phyloP scores from a whole-genome alignment of 2,797 vertebrate genomes.

The Prunella strophiata region DNA sequence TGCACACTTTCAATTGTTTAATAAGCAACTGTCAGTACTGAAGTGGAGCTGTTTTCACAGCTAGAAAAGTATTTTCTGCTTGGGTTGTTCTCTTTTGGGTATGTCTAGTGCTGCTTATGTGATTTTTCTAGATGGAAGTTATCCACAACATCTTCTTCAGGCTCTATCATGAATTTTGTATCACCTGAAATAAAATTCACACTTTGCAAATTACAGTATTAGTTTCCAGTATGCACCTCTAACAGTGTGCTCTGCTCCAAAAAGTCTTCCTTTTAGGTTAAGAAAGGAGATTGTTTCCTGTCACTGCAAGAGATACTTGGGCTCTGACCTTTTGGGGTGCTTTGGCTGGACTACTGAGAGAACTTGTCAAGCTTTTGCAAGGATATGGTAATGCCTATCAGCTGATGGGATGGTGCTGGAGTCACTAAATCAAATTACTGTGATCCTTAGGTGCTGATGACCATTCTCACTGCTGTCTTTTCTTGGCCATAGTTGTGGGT shows the following conservation, averaged over 20 bases:
- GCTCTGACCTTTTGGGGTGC: not conserved
- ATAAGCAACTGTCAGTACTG: not conserved
- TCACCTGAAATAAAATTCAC: not conserved
- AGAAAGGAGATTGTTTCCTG: not conserved
- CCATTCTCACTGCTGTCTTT: not conserved
- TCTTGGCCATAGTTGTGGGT: not conserved
- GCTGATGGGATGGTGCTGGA: not conserved
- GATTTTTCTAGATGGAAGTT: not conserved
- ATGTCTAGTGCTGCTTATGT: not conserved
- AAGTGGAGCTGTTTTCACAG: not conserved
- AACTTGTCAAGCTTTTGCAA: not conserved
- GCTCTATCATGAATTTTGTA: not conserved
- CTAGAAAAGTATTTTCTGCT: not conserved
- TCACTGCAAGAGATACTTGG: not conserved
- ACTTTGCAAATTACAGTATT: not conserved
- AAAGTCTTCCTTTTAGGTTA: not conserved
- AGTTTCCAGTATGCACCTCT: not conserved
- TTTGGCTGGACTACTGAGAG: not conserved
- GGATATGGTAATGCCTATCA: not conserved
- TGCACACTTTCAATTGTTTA: not conserved
- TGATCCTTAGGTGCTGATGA: not conserved
- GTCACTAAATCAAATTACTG: not conserved
- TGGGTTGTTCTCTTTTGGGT: not conserved
- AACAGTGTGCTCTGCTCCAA: not conserved
- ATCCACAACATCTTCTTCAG: not conserved